Conservation (phyloP, 1,140 invertebrate species). For the Tetraneura akinire region DNA sequence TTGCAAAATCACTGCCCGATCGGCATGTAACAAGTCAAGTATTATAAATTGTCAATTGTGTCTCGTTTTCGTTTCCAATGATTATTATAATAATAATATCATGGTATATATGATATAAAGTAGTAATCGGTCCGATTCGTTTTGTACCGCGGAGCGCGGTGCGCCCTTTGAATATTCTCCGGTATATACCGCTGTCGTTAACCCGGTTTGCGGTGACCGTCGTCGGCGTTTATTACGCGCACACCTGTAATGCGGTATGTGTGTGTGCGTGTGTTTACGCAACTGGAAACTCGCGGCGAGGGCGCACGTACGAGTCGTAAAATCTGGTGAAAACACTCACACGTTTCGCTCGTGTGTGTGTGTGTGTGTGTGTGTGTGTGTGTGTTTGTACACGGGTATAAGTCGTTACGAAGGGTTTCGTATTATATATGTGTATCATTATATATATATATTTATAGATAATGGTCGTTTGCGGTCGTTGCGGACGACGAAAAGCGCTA, state of each 20-base stretch:
- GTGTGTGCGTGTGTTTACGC: neutral
- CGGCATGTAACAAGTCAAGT: no score
- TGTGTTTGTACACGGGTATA: no score
- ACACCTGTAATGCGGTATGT: neutral
- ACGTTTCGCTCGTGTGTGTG: neutral
- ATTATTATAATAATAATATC: no score
- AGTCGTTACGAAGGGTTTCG: neutral
- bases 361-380: neutral
- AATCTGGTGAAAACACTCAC: constrained; percentile 4
- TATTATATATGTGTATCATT: no score
- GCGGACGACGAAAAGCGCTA: neutral
- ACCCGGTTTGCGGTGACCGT: neutral
- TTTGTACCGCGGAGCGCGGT: no score
- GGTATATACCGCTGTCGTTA: neutral
- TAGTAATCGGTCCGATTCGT: no score
- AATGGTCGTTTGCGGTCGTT: neutral
- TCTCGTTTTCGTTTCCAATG: no score
- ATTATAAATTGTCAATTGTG: no score
- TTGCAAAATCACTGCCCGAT: no score
- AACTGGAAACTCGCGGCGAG: neutral
- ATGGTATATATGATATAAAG: no score
- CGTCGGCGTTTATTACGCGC: neutral
- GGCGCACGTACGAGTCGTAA: constrained; percentile 24
- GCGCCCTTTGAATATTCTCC: neutral
- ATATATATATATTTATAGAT: neutral